Evolutionary conservation across 2,888 invertebrate species (phyloP).

Genomic region (Catocala sponsa): DNA sequence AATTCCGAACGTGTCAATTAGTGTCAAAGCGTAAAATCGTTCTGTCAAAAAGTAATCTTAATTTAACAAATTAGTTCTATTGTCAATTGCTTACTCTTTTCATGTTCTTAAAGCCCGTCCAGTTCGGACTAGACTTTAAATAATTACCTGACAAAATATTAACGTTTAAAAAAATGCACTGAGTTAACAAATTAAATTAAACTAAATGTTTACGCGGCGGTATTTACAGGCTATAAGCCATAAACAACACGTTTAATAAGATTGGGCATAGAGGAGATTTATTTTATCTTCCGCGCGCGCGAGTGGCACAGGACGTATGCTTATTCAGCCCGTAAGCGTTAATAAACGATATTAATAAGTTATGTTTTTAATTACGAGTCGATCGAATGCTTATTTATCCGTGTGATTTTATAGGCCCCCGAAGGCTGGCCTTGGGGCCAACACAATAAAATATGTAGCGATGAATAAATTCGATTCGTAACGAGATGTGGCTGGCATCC

Average conservation of each 20-base stretch:
- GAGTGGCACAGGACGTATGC: slow-evolving; percentile 17
- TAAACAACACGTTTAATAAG: slow-evolving; percentile 46
- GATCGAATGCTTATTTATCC: slow-evolving; percentile 84
- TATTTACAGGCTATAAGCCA: slow-evolving; percentile 34
- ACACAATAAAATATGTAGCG: slow-evolving; percentile 82
- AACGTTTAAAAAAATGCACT: slow-evolving; percentile 12
- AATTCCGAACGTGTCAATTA: slow-evolving; percentile 38
- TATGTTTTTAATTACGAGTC: slow-evolving; percentile 85
- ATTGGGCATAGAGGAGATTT: slow-evolving; percentile 45
- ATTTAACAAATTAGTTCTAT: slow-evolving; percentile 2
- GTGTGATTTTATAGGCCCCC: slow-evolving; percentile 86
- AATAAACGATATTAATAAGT: slow-evolving; percentile 87
- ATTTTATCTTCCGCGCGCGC: slow-evolving; percentile 24
- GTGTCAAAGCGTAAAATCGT: slow-evolving; percentile 19
- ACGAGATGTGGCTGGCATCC: slow-evolving; percentile 82
- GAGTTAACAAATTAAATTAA: slow-evolving; percentile 45
- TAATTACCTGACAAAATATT: slow-evolving; percentile 11
- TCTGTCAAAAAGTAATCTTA: slow-evolving; percentile 11
- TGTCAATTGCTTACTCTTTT: background rate
- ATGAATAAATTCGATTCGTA: slow-evolving; percentile 86
- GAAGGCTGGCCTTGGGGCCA: slow-evolving; percentile 72
- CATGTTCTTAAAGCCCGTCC: too few species aligned
- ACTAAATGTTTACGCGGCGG: slow-evolving; percentile 33
- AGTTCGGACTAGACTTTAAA: too few species aligned
- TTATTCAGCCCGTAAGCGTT: slow-evolving; percentile 82